Base-by-base conservation (phyloP, 2,797 vertebrate genomes). In the Mormyrus hasselquistii region DNA sequence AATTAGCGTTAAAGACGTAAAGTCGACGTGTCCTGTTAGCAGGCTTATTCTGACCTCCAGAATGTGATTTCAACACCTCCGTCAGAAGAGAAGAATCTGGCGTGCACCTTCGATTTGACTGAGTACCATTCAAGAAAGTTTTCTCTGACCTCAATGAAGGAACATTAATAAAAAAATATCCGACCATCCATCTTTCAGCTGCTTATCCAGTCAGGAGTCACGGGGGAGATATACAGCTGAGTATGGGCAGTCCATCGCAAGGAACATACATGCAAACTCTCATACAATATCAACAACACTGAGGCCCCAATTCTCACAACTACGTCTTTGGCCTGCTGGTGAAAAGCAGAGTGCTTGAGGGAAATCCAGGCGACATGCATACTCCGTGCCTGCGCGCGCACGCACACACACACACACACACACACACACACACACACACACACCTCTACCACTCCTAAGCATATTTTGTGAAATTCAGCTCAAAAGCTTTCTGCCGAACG, bases 1-100 rank as follows among this genome's bases (percentile, higher is more conserved):
- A n/a, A 88, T 83, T 90, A 89, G 57, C 25, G 49, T 73, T 87
- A 34, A 87, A 76, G 50, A 73, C 49, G 25, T 29, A 59, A 76
- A 76, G n/a, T 52, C 79, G 12, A 14, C 1, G 25, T 53, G 44
- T 29, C 59, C 19, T 10, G 59, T 22, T 50, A 89, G 49, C n/a
- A 53, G 84, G 49, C 52, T 73, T 14, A 38, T 29, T 86, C 59
- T 65, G 47, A 73, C 88, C 83, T 10, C 5, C 62, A 87, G 88
- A 73, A 34, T 16, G 76, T 89, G 41, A 62, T n/a, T 52, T 9
- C 62, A 4, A 16, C 49, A 52, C 88, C 47, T 38, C 50, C 22
- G 14, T 87, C 88, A 53, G 62, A 89, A 34, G n/a, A 76, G 52
- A 41, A 87, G 57, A 87, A 55, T 87, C 69, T n/a, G 49, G 59